A percentile compares a stretch with the other conserved stretches of the same genome.
These are phyloP conservation scores for Sus cebifrons DNA, from an alignment of 2,797 vertebrate species.

Conservation along the genomic window DNA sequence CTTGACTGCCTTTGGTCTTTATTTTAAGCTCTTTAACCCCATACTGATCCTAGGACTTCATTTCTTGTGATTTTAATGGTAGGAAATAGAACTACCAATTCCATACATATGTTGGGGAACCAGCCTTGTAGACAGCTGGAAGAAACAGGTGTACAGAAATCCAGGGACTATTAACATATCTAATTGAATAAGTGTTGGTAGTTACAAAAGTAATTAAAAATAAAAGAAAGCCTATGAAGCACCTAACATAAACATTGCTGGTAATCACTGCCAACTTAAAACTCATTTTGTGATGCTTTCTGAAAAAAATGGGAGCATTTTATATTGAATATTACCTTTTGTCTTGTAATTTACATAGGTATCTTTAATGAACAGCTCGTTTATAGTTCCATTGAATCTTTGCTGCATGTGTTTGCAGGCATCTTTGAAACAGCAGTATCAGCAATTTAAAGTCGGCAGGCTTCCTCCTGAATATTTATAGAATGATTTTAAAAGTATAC, in stretches of 20 bases:
- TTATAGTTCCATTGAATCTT: slow-evolving; percentile 71
- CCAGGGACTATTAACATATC: slow-evolving; percentile 87
- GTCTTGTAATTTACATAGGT: slow-evolving; percentile 79
- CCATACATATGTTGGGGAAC: slow-evolving; percentile 82
- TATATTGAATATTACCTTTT: slow-evolving; percentile 80
- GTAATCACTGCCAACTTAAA: slow-evolving; percentile 80
- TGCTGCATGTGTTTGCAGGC: slow-evolving; percentile 49
- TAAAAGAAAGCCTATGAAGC: slow-evolving; percentile 76
- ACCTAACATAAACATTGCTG: slow-evolving; percentile 79
- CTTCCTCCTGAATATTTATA: slow-evolving; percentile 84
- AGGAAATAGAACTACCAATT: slow-evolving; percentile 74
- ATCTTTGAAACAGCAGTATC: slow-evolving; percentile 78
- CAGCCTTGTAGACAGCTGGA: slow-evolving; percentile 85
- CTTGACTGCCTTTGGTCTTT: not conserved
- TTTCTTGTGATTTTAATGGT: slow-evolving; percentile 70
- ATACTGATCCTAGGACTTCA: slow-evolving; percentile 30
- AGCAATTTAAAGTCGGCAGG: slow-evolving; percentile 69
- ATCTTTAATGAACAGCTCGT: slow-evolving; percentile 72
- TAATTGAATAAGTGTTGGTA: slow-evolving; percentile 87
- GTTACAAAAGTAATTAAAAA: slow-evolving; percentile 83
- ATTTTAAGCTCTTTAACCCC: slow-evolving; percentile 64
- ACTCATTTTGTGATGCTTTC: slow-evolving; percentile 76
- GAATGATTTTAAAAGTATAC: slow-evolving; percentile 77
- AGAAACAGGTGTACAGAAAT: slow-evolving; percentile 84
- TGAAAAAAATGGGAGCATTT: slow-evolving; percentile 62